These are phyloP conservation scores for Myanophis thanlyinensis DNA, from an alignment of 2,113 vertebrate species.

Conservation along the genomic window DNA sequence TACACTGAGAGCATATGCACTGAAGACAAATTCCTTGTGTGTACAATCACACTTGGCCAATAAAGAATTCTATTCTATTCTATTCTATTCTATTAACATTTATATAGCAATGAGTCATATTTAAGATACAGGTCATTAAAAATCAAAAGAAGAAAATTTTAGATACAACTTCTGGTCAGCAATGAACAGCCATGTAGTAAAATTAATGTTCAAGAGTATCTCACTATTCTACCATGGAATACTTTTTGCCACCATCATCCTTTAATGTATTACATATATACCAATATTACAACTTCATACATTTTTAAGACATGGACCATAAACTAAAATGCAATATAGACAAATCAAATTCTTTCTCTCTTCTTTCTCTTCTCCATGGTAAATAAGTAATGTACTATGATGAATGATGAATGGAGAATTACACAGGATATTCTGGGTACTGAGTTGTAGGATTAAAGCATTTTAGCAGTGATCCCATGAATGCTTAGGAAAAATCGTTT, in stretches of 20 bases:
- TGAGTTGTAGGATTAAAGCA: neutral
- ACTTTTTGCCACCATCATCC: neutral
- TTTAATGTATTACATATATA: neutral
- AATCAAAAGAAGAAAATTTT: neutral
- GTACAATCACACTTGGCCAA: too few species aligned
- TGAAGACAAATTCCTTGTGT: too few species aligned
- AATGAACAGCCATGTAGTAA: neutral
- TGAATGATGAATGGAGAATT: slow-evolving; percentile 11
- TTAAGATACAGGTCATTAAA: neutral
- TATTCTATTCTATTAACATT: neutral
- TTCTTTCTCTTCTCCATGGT: neutral
- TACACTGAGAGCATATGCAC: too few species aligned
- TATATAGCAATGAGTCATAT: neutral
- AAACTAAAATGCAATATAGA: slow-evolving; percentile 10
- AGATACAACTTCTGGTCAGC: neutral
- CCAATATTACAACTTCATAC: slow-evolving; percentile 21
- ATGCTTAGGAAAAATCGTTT: neutral
- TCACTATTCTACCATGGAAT: neutral
- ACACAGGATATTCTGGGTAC: neutral
- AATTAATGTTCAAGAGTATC: neutral
- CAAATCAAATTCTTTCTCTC: slow-evolving; percentile 7
- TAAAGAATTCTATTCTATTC: too few species aligned
- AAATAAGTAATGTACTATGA: slow-evolving; percentile 11
- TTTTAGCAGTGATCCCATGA: neutral
- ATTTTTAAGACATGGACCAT: slow-evolving; percentile 6